Conservation (phyloP, 2,113 vertebrate genomes). For the Elanus axillaris region DNA sequence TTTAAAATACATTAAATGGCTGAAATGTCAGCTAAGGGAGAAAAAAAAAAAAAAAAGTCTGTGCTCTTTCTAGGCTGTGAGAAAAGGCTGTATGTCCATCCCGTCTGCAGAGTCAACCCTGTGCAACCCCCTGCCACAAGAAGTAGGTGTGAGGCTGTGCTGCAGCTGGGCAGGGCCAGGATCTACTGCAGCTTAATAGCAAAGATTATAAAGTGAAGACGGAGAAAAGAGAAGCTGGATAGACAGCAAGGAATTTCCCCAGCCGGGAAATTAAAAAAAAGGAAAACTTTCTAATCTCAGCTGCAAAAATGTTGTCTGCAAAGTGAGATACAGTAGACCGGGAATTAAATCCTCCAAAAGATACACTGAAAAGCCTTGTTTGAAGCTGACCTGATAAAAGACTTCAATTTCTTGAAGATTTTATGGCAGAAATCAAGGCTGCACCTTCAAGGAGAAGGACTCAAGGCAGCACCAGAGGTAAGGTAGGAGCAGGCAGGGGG, state of each 20-base stretch:
- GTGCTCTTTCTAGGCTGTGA: not conserved
- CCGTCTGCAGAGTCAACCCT: not conserved
- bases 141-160: not conserved
- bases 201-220: not conserved
- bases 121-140: not conserved
- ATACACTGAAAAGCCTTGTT: not conserved
- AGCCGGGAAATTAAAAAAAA: not conserved
- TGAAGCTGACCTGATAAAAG: not conserved
- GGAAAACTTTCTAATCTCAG: slow-evolving; percentile 10
- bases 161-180: not conserved
- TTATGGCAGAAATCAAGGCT: not conserved
- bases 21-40: not conserved
- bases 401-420: slow-evolving; percentile 15
- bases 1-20: not conserved
- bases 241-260: not conserved
- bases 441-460: not conserved
- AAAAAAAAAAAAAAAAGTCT: not conserved
- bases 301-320: not conserved
- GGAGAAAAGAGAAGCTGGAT: not conserved
- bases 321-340: not conserved
- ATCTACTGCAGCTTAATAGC: not conserved
- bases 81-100: not conserved
- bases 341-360: slow-evolving; percentile 28
- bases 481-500: not conserved
- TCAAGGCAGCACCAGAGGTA: not conserved